Evolutionary conservation across 2,113 vertebrate species (phyloP), one percentile per base, ranked within the genome.

Genomic region (Hoplias malabaricus): DNA sequence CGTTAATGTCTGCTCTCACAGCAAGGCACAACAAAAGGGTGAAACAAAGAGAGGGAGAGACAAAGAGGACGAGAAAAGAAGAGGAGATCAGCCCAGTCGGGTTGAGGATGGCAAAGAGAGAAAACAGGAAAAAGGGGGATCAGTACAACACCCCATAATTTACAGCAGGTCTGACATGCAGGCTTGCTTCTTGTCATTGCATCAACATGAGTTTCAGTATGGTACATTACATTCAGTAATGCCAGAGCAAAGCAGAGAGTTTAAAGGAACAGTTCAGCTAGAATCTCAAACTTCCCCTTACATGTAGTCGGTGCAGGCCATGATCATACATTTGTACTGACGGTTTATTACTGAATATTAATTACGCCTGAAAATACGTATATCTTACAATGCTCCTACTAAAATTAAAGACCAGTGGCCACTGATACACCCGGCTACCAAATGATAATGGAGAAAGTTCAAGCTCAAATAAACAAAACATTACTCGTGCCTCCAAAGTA

Each of bases 1-100:
- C 97, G 93, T 98, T 97, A 94, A 96, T 94, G 88, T 99, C 98
- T 99, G 94, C 85, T 92, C 91, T 90, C 94, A 83, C 87, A 89
- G 85, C 91, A 92, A 88, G 90, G 87, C 86, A 85, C 91, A 92
- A 87, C 91, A 89, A 38, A 34, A 61, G 67, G 19, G 19, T 53
- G 86, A 87, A 80, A 82, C 67, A 75, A 23, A 75, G 61, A 75
- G 48, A 88, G 75, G 87, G 83, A 87, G 84, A 82, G 69, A 54
- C 81, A 80, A 84, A 85, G 88, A 90, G 93, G 87, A 89, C 87
- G 92, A 89, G 86, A 85, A 66, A 63, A 71, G 34, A 16, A 14
- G 21, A 7, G 42, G 23, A 68, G 23, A 27, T 25, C n/a, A 68
- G 19, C 27, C 25, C 38, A 46, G 65, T 27, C 6, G 16, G 53